Base-by-base conservation (phyloP, 2,888 invertebrate species). In the Lacanobia oleracea region DNA sequence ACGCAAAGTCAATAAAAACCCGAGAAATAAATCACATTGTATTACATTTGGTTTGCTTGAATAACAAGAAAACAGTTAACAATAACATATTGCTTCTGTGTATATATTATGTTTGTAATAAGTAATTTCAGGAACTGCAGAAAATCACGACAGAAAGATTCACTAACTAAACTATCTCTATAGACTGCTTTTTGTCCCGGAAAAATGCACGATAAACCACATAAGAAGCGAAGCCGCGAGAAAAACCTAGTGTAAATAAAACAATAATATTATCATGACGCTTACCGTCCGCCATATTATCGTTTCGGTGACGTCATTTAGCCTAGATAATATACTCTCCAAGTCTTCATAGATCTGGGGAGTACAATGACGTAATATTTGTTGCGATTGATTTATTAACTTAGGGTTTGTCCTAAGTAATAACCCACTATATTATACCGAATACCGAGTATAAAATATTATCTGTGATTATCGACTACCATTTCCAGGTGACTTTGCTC, bases 281-380 rank as follows among this genome's bases (percentile, higher is more conserved):
- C 53, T 43, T 33, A 9, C 9, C 14, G 12, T 40, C 40, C 9
- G 69, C 59, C 45, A 68, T 60, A 9, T 48, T 74, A 18, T 16
- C 48, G 68, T 69, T 54, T 7, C 18, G 27, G 16, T 40, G 59
- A 68, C 53, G 77, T 60, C 37, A 53, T 21, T 51, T n/a, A 57
- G 16, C 1, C 10, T 53, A 45, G 12, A 23, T 61, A n/a, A 27
- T n/a, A 43, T 27, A 51, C 12, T 21, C 23, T 67, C 23, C 27
- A n/a, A 51, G 9, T 21, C 23, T 67, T n/a, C 27, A n/a, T 27
- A 12, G n/a, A 57, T 57, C 0, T 65, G 14, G 8, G 2, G 16
- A 27, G 18, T 68, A 21, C 16, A 4, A 12, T 43, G 43, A 68
- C 27, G 33, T 16, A 18, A 2, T 9, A 48, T 69, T 54, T 69